Percentiles rank a stretch among this genome's conserved stretches.
phyloP scores from a whole-genome alignment of 2,888 invertebrate species.

The Rhodophaea formosa region DNA sequence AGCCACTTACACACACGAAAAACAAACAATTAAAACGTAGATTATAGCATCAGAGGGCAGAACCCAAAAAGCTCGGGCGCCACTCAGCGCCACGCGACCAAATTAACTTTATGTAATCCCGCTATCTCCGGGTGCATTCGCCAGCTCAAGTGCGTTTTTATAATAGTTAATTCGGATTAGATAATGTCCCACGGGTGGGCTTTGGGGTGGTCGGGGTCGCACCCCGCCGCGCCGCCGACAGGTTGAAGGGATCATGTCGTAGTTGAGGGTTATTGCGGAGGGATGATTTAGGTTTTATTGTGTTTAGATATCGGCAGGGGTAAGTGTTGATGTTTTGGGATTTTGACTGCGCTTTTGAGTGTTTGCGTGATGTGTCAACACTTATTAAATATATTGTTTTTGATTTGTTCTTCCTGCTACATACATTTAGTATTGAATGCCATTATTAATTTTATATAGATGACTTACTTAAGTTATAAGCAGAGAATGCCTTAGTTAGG shows the following conservation, averaged over 20 bases:
- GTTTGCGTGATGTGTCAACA: not conserved
- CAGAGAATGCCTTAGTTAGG: too few species aligned
- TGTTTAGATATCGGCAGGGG: constrained; percentile 33
- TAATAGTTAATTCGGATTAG: constrained; percentile 75
- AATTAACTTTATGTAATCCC: constrained; percentile 75
- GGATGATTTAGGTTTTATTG: constrained; percentile 34
- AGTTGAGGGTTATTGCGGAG: constrained; percentile 12
- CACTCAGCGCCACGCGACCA: constrained; percentile 61
- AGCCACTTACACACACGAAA: too few species aligned
- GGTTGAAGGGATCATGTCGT: constrained; percentile 15
- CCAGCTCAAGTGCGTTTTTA: constrained; percentile 59
- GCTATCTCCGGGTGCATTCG: constrained; percentile 67
- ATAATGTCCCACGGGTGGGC: constrained; percentile 75
- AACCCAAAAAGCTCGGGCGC: constrained; percentile 2
- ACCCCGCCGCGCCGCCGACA: constrained; percentile 5
- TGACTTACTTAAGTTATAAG: too few species aligned
- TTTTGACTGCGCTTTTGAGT: not conserved
- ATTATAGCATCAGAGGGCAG: not conserved
- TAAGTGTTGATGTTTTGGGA: not conserved
- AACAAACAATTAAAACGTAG: too few species aligned
- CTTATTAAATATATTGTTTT: not conserved
- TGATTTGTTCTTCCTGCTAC: not conserved
- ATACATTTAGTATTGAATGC: too few species aligned
- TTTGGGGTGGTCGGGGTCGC: constrained; percentile 18
- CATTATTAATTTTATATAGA: too few species aligned